phyloP scores from a whole-genome alignment of 2,113 vertebrate species.

The Lepisosteus oculatus region DNA sequence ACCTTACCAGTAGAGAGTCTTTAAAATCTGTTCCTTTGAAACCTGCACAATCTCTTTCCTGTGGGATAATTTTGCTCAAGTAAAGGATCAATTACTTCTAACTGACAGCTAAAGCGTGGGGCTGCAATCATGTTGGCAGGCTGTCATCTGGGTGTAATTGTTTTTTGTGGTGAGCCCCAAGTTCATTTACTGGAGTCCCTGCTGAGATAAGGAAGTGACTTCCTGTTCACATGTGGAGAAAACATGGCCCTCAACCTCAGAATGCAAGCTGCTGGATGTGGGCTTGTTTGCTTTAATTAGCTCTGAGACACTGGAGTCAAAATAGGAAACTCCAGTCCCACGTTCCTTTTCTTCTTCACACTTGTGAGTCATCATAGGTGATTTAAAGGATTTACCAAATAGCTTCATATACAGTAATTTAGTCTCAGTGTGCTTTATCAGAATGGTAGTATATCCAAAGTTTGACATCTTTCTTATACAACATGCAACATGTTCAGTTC shows the following conservation, averaged over 20 bases:
- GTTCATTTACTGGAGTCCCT: neutral
- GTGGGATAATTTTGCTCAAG: no score
- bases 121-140: neutral
- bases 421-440: no score
- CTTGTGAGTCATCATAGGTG: no score
- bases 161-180: neutral
- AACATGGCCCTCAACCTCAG: neutral
- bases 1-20: no score
- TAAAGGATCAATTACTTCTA: neutral
- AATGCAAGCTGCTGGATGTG: neutral
- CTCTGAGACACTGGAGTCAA: neutral
- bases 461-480: no score
- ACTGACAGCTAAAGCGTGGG: neutral
- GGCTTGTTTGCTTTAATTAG: slow-evolving; percentile 7
- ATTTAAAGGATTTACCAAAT: no score
- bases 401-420: no score
- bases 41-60: no score
- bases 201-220: slow-evolving; percentile 2
- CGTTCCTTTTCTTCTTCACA: neutral
- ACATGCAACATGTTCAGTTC: no score
- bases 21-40: no score
- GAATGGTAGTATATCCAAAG: no score
- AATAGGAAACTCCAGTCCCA: neutral
- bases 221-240: slow-evolving; percentile 8
- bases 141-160: neutral